A percentile compares a stretch with the other conserved stretches of the same genome.
Conservation (phyloP, 2,888 invertebrate genomes). For the Tetropium fuscum region DNA sequence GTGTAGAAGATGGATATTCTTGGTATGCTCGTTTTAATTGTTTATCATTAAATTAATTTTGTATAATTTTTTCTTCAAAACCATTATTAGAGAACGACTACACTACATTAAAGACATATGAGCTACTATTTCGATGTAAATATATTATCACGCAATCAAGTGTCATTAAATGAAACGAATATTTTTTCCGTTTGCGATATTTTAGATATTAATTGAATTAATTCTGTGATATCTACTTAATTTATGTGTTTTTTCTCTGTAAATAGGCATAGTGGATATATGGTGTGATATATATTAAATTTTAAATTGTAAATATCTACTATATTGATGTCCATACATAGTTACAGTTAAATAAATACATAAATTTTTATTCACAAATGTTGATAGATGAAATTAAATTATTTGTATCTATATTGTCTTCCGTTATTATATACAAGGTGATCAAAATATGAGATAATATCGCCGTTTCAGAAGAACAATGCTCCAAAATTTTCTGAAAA, state of each 20-base stretch:
- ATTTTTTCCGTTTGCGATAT: slow-evolving; percentile 23
- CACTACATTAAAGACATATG: too few species aligned
- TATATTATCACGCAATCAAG: too few species aligned
- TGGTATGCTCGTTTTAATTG: too few species aligned
- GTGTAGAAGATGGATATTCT: too few species aligned
- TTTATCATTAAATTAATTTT: too few species aligned
- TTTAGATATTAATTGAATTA: slow-evolving; percentile 24
- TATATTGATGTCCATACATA: slow-evolving; percentile 17
- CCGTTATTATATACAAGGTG: slow-evolving; percentile 9
- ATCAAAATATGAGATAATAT: too few species aligned
- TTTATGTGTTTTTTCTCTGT: slow-evolving; percentile 31
- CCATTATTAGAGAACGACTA: too few species aligned
- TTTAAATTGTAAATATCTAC: slow-evolving; percentile 37
- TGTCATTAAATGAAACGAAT: not conserved
- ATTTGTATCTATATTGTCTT: slow-evolving; percentile 21
- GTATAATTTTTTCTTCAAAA: too few species aligned
- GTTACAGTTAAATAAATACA: not conserved
- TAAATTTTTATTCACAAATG: slow-evolving; percentile 1
- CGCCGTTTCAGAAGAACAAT: not conserved
- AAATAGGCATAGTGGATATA: slow-evolving; percentile 31
- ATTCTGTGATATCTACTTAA: slow-evolving; percentile 43
- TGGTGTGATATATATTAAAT: slow-evolving; percentile 38
- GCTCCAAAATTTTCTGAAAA: not conserved
- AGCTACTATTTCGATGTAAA: too few species aligned
- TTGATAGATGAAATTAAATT: slow-evolving; percentile 1